phyloP scores from a whole-genome alignment of 1,140 invertebrate species.

The Anagrus nilaparvatae region DNA sequence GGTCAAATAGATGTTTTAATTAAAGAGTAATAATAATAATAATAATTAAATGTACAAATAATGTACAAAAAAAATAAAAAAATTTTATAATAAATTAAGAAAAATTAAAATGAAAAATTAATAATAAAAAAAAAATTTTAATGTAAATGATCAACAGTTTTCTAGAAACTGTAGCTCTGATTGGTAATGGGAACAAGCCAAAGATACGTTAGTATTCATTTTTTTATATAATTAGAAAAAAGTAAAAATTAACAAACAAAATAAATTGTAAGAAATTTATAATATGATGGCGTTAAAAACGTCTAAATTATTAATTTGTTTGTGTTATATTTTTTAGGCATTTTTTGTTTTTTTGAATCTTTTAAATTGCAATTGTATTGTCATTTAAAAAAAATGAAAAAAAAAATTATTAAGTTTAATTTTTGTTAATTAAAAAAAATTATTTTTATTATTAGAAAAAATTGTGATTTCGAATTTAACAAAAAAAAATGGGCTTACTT shows the following conservation, averaged over 20 bases:
- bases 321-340: neutral
- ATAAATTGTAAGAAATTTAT: conserved; percentile 19
- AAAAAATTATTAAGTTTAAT: no score
- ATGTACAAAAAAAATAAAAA: conserved; percentile 33
- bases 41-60: conserved; percentile 35
- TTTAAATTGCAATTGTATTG: neutral
- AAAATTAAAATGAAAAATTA: conserved; percentile 14
- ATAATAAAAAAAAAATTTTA: conserved; percentile 16
- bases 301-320: neutral
- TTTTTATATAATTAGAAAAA: conserved; percentile 42
- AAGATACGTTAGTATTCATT: conserved; percentile 47
- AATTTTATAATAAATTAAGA: conserved; percentile 17
- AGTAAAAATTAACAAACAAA: conserved; percentile 23
- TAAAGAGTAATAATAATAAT: no score
- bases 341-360: neutral
- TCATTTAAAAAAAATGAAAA: neutral
- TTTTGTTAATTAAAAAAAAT: no score
- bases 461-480: no score
- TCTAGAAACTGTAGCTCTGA: conserved; percentile 33
- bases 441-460: no score
- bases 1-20: no score
- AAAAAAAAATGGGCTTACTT: no score
- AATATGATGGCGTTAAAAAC: neutral
- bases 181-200: conserved; percentile 47
- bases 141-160: conserved; percentile 21